Evolutionary conservation across 2,113 vertebrate genomes (phyloP).

Genomic region (Xenopus laevis): DNA sequence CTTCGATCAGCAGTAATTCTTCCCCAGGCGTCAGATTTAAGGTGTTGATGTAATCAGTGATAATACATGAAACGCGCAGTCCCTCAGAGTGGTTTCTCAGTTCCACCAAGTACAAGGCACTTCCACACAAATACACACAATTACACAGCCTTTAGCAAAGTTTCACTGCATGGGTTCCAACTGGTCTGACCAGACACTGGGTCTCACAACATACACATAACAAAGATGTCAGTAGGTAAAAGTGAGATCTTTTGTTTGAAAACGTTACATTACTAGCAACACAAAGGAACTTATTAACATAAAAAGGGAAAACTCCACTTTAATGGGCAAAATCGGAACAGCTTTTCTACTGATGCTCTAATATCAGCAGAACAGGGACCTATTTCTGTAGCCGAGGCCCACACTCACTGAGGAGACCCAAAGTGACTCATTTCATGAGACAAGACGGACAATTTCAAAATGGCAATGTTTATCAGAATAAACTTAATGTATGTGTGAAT

Average conservation of each 20-base stretch:
- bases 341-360: slow-evolving; percentile 22
- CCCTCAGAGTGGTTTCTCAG: no score
- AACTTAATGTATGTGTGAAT: no score
- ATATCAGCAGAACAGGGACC: neutral
- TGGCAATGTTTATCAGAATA: no score
- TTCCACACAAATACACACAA: neutral
- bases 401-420: neutral
- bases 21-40: neutral
- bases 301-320: slow-evolving; percentile 50
- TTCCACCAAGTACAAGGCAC: neutral
- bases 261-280: slow-evolving; percentile 45
- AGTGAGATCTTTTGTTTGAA: slow-evolving; percentile 48
- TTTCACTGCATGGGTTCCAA: neutral
- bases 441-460: no score
- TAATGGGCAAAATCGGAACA: slow-evolving; percentile 47
- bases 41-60: neutral
- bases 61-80: neutral
- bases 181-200: neutral
- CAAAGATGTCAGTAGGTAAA: slow-evolving; percentile 62
- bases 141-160: no score
- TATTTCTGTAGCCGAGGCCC: neutral
- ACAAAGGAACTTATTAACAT: slow-evolving; percentile 53
- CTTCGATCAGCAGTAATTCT: neutral
- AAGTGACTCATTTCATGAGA: neutral
- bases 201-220: slow-evolving; percentile 49